Conservation (phyloP, 2,113 vertebrate genomes). For the Tinamus guttatus region DNA sequence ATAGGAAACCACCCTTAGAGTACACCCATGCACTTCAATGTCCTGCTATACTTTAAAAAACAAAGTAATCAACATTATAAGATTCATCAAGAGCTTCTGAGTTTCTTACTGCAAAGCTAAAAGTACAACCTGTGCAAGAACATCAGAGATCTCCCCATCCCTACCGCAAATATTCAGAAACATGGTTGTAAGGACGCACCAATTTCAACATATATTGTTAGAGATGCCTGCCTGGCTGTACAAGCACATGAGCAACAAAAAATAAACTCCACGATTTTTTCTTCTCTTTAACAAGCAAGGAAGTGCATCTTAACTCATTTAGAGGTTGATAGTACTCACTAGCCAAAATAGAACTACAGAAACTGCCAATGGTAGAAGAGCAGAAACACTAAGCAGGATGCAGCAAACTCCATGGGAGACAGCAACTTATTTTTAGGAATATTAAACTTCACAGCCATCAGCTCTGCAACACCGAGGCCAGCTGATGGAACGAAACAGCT, state of each 20-base stretch:
- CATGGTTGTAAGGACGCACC: background rate
- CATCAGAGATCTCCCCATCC: background rate
- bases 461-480: background rate
- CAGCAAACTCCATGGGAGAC: background rate
- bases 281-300: background rate
- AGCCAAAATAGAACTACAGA: background rate
- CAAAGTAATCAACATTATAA: background rate
- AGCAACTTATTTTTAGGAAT: background rate
- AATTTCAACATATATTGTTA: background rate
- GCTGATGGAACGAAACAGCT: background rate
- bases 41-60: background rate
- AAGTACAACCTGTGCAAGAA: background rate
- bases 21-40: background rate
- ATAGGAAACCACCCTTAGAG: background rate
- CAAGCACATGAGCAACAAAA: background rate
- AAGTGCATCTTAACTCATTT: background rate
- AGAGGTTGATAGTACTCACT: background rate
- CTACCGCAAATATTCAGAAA: background rate
- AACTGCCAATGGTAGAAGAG: background rate
- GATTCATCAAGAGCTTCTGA: background rate
- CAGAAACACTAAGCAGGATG: background rate
- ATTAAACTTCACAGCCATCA: background rate
- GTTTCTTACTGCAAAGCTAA: background rate
- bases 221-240: background rate
- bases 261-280: background rate